Evolutionary conservation across 1,140 invertebrate species (phyloP).

Genomic region (Drosophila parabipectinata): DNA sequence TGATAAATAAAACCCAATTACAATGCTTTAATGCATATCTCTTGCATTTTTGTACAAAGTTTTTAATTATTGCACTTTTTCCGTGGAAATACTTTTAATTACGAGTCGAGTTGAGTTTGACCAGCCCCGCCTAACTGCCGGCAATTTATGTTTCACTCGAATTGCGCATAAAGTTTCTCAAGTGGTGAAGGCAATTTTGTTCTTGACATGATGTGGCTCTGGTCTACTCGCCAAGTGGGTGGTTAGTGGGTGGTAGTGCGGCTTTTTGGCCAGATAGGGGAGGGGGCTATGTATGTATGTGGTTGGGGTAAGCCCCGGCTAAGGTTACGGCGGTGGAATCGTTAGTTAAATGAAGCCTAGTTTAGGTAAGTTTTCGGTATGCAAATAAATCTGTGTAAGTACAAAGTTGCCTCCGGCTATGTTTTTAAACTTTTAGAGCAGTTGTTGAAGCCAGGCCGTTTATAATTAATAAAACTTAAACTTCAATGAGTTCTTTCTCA

Average conservation of each 20-base stretch:
- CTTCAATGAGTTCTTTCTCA: too few relatives aligned
- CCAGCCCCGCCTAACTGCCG: slow-evolving; percentile 52
- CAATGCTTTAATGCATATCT: not conserved
- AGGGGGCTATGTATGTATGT: not conserved
- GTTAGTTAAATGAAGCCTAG: slow-evolving; percentile 59
- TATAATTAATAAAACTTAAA: slow-evolving; percentile 9
- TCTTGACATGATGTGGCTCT: slow-evolving; percentile 71
- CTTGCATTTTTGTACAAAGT: slow-evolving; percentile 7
- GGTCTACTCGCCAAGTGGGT: slow-evolving; percentile 39
- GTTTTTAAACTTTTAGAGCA: slow-evolving; percentile 29
- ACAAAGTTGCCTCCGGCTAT: slow-evolving; percentile 39
- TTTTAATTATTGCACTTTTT: slow-evolving; percentile 35
- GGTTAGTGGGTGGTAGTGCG: slow-evolving; percentile 11
- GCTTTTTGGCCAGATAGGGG: slow-evolving; percentile 9
- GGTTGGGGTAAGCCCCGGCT: slow-evolving; percentile 7
- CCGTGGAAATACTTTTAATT: slow-evolving; percentile 23
- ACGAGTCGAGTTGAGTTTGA: slow-evolving; percentile 23
- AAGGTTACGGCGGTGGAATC: slow-evolving; percentile 38
- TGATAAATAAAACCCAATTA: not conserved
- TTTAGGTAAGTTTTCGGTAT: slow-evolving; percentile 43
- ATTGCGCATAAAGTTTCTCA: slow-evolving; percentile 68
- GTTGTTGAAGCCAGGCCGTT: not conserved
- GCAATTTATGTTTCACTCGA: slow-evolving; percentile 78
- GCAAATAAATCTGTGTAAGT: slow-evolving; percentile 48
- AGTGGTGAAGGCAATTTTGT: slow-evolving; percentile 74